Evolutionary conservation across 2,113 vertebrate genomes (phyloP).

Genomic region (Paraplagusia blochii): DNA sequence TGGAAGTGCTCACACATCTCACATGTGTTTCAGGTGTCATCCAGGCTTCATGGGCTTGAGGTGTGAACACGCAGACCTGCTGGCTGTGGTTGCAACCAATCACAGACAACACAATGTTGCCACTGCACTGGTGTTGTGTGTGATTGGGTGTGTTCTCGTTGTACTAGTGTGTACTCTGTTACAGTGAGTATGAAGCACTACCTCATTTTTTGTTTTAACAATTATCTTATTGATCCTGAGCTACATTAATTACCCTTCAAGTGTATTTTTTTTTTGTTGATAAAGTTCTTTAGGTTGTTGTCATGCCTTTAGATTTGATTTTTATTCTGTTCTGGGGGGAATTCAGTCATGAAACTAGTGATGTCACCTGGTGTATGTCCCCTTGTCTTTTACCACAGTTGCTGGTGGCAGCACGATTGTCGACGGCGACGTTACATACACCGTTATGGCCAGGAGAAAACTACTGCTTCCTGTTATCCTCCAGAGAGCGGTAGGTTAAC

Average conservation of each 20-base stretch:
- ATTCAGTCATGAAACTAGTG: too few relatives aligned
- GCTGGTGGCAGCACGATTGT: slow-evolving; percentile 81
- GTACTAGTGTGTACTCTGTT: slow-evolving; percentile 83
- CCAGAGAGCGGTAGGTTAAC: slow-evolving; percentile 79
- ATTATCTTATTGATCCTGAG: too few relatives aligned
- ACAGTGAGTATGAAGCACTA: slow-evolving; percentile 80
- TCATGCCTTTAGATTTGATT: too few relatives aligned
- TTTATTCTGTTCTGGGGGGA: too few relatives aligned
- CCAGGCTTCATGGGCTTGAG: slow-evolving; percentile 86
- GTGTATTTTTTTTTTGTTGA: not conserved
- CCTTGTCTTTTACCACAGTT: slow-evolving; percentile 66
- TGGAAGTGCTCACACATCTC: too few relatives aligned
- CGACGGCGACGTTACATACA: slow-evolving; percentile 76
- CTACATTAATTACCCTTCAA: too few relatives aligned
- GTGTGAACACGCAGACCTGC: slow-evolving; percentile 92
- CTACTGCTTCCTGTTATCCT: slow-evolving; percentile 74
- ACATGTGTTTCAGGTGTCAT: slow-evolving; percentile 91
- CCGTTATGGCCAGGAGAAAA: slow-evolving; percentile 76
- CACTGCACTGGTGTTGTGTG: slow-evolving; percentile 84
- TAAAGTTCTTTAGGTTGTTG: too few relatives aligned
- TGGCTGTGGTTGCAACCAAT: slow-evolving; percentile 91
- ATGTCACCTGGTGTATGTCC: too few relatives aligned
- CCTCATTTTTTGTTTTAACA: not conserved
- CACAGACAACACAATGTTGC: slow-evolving; percentile 90
- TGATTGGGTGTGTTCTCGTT: slow-evolving; percentile 82